Evolutionary conservation across 1,140 invertebrate genomes (phyloP), one percentile per base, ranked within the genome.

Genomic region (Diorhabda sublineata): DNA sequence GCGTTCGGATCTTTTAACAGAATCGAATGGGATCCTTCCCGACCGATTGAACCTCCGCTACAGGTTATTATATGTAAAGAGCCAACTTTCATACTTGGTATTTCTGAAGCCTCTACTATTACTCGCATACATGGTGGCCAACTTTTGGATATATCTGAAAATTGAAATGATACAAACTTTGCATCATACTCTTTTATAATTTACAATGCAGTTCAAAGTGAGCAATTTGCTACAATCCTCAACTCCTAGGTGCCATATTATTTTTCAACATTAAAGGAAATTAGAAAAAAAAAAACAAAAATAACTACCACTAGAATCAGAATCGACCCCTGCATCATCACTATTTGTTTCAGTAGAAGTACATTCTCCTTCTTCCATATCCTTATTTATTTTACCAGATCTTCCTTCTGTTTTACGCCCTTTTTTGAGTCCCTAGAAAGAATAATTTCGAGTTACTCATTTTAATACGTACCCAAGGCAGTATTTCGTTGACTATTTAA

Each of bases 71-170:
- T 80, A 76, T 91, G 93, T 42, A 97, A 83, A 52, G 87, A 89
- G 3, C 95, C 95, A 61, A 89, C 79, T 81, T 90, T 90, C 9
- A 97, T 73, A 68, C 86, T 85, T 44, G 85, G 76, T 59, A 90
- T 72, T 66, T 84, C 86, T 0, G 93, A 93, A 76, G 92, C 87
- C 72, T 88, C 87, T 0, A 97, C 90, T 66, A 97, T 91, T n/a
- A 95, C 85, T 41, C 95, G 84, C 80, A 97, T 90, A 74, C 93
- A 95, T 0, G 95, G 94, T 7, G 93, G 92, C 83, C 91, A 92
- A 58, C 84, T 85, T 78, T 87, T 89, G 1, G 87, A 86, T 61
- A 90, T 78, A 79, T 92, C 91, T 92, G 79, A 4, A 86, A 86
- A 9, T 2, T 60, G 11, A 11, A 52, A 52, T 26, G 0, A 26